Conservation (phyloP, 2,888 invertebrate genomes). For the Syritta pipiens region DNA sequence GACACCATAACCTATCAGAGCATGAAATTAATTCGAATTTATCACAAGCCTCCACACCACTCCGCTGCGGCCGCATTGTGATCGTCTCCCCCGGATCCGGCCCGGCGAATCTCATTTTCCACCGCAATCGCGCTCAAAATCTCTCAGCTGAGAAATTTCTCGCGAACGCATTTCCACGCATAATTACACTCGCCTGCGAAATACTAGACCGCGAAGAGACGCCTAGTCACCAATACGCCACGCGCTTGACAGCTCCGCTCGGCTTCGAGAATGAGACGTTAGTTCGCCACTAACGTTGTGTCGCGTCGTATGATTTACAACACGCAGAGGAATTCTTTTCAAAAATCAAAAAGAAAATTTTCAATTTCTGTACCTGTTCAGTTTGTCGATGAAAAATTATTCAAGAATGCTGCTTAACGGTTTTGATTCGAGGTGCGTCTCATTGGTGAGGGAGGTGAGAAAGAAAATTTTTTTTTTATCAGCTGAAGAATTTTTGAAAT, state of each 20-base stretch:
- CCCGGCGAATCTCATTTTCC: background rate
- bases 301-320: background rate
- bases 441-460: background rate
- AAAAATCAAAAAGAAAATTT: background rate
- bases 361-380: slow-evolving; percentile 3
- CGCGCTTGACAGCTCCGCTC: slow-evolving; percentile 56
- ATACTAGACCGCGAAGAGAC: slow-evolving; percentile 70
- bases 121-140: slow-evolving; percentile 17
- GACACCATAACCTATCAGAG: slow-evolving; percentile 46
- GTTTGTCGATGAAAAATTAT: slow-evolving; percentile 43
- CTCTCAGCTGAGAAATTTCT: slow-evolving; percentile 50
- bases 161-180: slow-evolving; percentile 59
- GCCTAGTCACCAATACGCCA: slow-evolving; percentile 67
- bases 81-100: slow-evolving; percentile 17
- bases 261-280: slow-evolving; percentile 33
- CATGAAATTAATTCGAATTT: slow-evolving; percentile 44
- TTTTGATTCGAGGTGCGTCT: no score
- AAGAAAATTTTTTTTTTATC: slow-evolving; percentile 4
- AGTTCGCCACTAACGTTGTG: background rate
- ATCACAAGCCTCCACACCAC: slow-evolving; percentile 3
- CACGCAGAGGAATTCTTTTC: no score
- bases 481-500: slow-evolving; percentile 48
- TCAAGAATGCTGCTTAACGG: slow-evolving; percentile 24
- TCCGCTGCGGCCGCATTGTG: background rate
- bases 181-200: slow-evolving; percentile 54